phyloP scores from a whole-genome alignment of 2,113 vertebrate genomes.

The Neodontobutis hainanensis region DNA sequence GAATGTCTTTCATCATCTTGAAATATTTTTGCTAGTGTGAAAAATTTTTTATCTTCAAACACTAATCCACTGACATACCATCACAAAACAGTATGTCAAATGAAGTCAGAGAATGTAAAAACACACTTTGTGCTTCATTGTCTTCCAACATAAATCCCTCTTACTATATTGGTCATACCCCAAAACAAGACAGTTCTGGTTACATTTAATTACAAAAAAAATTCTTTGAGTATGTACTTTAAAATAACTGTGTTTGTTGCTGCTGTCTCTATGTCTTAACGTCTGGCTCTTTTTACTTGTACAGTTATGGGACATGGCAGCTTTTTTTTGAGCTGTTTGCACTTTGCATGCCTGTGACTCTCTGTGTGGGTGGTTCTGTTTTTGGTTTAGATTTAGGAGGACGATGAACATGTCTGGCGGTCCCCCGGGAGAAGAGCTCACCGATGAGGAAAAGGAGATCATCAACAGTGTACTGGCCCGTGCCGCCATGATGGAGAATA shows the following conservation, averaged over 20 bases:
- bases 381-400: constrained; percentile 20
- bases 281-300: constrained; percentile 4
- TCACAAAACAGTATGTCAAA: too few species aligned
- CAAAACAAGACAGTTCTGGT: too few species aligned
- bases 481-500: constrained; percentile 90
- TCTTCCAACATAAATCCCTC: too few species aligned
- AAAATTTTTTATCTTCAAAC: too few species aligned
- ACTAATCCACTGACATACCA: too few species aligned
- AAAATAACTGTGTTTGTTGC: constrained; percentile 3
- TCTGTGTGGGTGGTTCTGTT: constrained; percentile 1
- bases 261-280: constrained; percentile 21
- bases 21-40: neutral
- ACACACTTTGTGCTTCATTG: too few species aligned
- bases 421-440: constrained; percentile 83
- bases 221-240: neutral
- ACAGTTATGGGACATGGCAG: constrained; percentile 18
- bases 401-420: constrained; percentile 64
- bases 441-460: constrained; percentile 94
- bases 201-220: neutral
- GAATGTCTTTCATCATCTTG: neutral
- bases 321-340: constrained; percentile 19
- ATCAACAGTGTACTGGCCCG: constrained; percentile 93
- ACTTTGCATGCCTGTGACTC: constrained; percentile 11
- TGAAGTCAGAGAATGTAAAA: too few species aligned
- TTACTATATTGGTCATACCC: too few species aligned